Evolutionary conservation across 2,888 invertebrate species (phyloP).

Genomic region (Andrena flavipes): DNA sequence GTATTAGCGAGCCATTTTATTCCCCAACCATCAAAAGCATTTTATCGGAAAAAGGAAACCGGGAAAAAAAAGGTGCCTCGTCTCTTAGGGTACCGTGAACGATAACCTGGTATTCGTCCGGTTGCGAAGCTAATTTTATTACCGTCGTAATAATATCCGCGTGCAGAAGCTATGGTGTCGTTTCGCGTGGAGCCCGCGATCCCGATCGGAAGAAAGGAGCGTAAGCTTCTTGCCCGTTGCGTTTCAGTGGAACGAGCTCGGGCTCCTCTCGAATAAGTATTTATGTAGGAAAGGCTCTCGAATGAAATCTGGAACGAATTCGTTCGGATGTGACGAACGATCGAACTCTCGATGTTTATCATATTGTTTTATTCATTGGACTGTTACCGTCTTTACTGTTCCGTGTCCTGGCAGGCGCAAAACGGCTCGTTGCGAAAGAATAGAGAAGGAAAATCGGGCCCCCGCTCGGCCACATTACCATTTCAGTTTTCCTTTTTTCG

Average conservation of each 20-base stretch:
- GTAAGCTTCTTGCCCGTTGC: constrained; percentile 35
- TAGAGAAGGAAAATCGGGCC: constrained; percentile 40
- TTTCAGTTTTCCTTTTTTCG: constrained; percentile 22
- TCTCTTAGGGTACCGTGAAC: constrained; percentile 27
- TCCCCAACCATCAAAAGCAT: constrained; percentile 31
- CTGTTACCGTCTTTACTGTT: constrained; percentile 63
- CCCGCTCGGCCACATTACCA: background rate
- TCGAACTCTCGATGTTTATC: constrained; percentile 63
- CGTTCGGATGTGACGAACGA: constrained; percentile 69
- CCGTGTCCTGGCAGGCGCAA: constrained; percentile 40
- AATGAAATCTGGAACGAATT: constrained; percentile 66
- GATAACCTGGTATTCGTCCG: constrained; percentile 16
- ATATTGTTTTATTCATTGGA: constrained; percentile 71
- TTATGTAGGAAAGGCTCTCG: constrained; percentile 51
- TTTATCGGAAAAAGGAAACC: background rate
- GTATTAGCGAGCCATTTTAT: constrained; percentile 29
- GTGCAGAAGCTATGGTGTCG: constrained; percentile 21
- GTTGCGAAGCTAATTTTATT: constrained; percentile 63
- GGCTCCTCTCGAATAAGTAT: constrained; percentile 41
- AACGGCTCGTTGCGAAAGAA: constrained; percentile 28
- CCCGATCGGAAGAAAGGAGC: constrained; percentile 45
- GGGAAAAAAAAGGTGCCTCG: background rate
- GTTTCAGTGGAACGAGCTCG: constrained; percentile 57
- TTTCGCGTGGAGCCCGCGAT: constrained; percentile 50
- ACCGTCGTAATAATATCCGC: constrained; percentile 41